Conservation (phyloP, 2,888 invertebrate species). For the Frankliniella intonsa region DNA sequence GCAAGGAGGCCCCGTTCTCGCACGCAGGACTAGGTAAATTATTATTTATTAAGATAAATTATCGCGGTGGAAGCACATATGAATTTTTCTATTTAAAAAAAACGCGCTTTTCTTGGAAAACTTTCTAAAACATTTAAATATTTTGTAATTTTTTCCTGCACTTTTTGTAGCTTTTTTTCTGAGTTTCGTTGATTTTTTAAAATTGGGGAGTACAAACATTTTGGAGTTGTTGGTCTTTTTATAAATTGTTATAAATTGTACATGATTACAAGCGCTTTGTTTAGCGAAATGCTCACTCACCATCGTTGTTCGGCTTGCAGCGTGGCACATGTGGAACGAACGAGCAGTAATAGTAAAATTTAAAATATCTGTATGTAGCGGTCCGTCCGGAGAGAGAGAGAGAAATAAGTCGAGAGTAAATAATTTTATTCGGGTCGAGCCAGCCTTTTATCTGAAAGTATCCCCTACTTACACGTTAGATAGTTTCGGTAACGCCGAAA, state of each 20-base stretch:
- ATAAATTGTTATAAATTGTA: too few relatives aligned
- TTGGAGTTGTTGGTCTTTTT: too few relatives aligned
- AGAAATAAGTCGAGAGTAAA: not conserved
- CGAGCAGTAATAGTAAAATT: conserved; percentile 59
- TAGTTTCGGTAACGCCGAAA: conserved; percentile 49
- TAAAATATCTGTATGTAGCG: conserved; percentile 52
- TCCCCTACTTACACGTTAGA: conserved; percentile 50
- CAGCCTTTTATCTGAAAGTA: not conserved
- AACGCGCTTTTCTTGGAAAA: too few relatives aligned
- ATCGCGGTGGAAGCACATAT: too few relatives aligned
- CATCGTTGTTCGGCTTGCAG: conserved; percentile 59
- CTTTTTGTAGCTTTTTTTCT: too few relatives aligned
- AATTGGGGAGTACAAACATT: not conserved
- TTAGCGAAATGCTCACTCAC: conserved; percentile 42
- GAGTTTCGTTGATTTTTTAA: not conserved
- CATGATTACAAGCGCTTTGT: too few relatives aligned
- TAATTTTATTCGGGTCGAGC: not conserved
- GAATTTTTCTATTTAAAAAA: too few relatives aligned
- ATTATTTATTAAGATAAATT: not conserved
- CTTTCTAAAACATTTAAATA: too few relatives aligned
- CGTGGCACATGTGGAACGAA: conserved; percentile 55
- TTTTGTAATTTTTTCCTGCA: too few relatives aligned
- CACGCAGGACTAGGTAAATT: conserved; percentile 1
- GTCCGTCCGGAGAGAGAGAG: conserved; percentile 35
- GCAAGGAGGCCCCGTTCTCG: conserved; percentile 40